Evolutionary conservation across 2,113 vertebrate genomes (phyloP).

Genomic region (Callaeas wilsoni): DNA sequence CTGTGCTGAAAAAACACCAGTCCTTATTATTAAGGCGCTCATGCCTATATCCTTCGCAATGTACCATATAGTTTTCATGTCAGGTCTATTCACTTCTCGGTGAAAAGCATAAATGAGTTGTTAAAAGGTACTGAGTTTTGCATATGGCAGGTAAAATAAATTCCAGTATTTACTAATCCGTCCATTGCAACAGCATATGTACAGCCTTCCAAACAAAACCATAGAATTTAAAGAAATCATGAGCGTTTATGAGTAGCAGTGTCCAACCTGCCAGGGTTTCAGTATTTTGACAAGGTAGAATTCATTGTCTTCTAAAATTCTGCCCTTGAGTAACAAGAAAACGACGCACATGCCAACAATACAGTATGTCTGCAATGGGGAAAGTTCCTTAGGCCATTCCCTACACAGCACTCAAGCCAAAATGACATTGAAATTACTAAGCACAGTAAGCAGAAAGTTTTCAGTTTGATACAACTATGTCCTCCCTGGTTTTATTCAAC

Average conservation of each 20-base stretch:
- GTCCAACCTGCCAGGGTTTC: not conserved
- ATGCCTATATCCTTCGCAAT: not conserved
- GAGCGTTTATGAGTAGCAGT: not conserved
- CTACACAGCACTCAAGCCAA: not conserved
- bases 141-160: not conserved
- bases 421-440: not conserved
- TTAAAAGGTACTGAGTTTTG: not conserved
- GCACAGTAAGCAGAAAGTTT: not conserved
- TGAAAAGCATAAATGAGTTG: not conserved
- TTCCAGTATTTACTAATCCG: not conserved
- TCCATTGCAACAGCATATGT: not conserved
- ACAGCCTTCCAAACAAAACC: not conserved
- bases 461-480: not conserved
- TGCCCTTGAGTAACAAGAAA: not conserved
- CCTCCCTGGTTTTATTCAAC: not conserved
- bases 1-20: not conserved
- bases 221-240: not conserved
- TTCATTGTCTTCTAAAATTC: not conserved
- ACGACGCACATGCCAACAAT: fast-evolving
- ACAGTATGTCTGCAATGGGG: not conserved
- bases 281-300: not conserved
- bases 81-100: not conserved
- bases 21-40: not conserved
- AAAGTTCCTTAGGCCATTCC: not conserved
- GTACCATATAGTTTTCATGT: not conserved